Evolutionary conservation across 1,140 invertebrate genomes (phyloP).

Genomic region (Agraylea sexmaculata): DNA sequence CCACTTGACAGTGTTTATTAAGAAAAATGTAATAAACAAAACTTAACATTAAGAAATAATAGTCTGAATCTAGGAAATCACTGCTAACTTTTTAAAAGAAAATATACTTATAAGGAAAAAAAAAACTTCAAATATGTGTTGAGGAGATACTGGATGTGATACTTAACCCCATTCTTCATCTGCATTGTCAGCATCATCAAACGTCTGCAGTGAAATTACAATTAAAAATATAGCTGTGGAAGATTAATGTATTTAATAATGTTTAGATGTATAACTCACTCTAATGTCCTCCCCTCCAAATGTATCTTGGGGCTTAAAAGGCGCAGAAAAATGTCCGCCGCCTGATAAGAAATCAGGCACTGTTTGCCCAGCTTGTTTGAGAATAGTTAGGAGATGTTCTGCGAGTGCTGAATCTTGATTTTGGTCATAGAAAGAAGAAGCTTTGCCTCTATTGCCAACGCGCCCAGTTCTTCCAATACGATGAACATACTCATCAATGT

Average conservation of each 20-base stretch:
- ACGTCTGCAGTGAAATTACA: conserved; percentile 7
- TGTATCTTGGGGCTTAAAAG: too few species aligned
- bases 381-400: conserved; percentile 55
- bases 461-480: conserved; percentile 89
- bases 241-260: not conserved
- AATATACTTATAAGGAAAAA: too few species aligned
- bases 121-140: too few species aligned
- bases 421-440: conserved; percentile 76
- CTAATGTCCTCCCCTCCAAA: conserved; percentile 38
- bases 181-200: conserved; percentile 7
- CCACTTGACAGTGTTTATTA: too few species aligned
- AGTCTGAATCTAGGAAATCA: not conserved
- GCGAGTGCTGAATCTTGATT: conserved; percentile 49
- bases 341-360: conserved; percentile 52
- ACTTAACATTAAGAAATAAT: too few species aligned
- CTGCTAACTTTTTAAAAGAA: too few species aligned
- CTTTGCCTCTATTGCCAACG: conserved; percentile 81
- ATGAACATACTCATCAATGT: conserved; percentile 90
- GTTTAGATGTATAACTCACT: conserved; percentile 25
- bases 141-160: too few species aligned
- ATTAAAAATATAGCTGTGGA: not conserved
- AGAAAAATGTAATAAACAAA: too few species aligned
- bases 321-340: conserved; percentile 29
- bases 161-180: conserved; percentile 17
- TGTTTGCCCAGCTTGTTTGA: conserved; percentile 50